phyloP scores from a whole-genome alignment of 2,113 vertebrate species.

The Scolopax mira region DNA sequence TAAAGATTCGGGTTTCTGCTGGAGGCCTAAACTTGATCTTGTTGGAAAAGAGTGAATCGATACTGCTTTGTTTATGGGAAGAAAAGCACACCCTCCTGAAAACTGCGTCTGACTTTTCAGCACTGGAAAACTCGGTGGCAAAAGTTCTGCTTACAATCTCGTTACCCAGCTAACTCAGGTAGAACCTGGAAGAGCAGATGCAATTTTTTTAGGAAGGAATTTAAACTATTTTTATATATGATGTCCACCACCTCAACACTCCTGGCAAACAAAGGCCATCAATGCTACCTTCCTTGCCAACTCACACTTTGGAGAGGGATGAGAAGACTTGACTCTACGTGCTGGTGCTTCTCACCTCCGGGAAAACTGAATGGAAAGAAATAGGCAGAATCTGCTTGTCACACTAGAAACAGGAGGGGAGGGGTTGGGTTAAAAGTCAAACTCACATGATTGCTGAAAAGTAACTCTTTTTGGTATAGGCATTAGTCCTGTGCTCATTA shows the following conservation, averaged over 20 bases:
- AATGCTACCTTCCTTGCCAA: background rate
- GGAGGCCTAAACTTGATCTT: background rate
- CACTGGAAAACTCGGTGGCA: background rate
- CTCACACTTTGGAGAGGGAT: background rate
- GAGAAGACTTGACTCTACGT: background rate
- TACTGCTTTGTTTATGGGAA: background rate
- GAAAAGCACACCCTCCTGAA: background rate
- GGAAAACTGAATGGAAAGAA: background rate
- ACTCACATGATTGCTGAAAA: background rate
- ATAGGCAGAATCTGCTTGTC: background rate
- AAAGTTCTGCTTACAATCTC: background rate
- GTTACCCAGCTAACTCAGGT: background rate
- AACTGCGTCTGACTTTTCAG: background rate
- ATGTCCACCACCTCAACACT: background rate
- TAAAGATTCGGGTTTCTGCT: background rate
- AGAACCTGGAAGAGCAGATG: background rate
- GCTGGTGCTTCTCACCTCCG: background rate
- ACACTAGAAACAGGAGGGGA: background rate
- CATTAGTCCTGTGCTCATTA: slow-evolving; percentile 10
- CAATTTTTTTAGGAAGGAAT: background rate
- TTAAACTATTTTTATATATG: background rate
- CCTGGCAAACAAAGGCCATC: background rate
- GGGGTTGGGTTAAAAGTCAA: background rate
- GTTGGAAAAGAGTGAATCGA: background rate
- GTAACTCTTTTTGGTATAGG: slow-evolving; percentile 20